Evolutionary conservation across 2,888 invertebrate species (phyloP), one percentile per base, ranked within the genome.

Genomic region (Drosophila barbarae): DNA sequence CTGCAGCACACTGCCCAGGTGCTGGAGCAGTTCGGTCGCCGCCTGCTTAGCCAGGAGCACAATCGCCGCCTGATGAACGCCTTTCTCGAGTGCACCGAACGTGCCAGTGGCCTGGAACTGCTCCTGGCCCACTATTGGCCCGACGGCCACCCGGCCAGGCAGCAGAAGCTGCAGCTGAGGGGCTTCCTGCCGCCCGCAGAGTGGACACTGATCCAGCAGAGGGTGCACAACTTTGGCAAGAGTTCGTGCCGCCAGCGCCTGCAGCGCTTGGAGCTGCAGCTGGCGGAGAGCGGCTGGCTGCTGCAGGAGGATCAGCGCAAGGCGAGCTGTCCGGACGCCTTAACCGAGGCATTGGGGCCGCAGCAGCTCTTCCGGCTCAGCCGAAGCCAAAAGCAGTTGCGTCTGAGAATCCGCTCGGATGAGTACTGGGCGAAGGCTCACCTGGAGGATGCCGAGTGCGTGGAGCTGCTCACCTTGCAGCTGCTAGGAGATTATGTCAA

Each of bases 221-320:
- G 89, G n/a, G 87, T 90, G 30, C 79, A 87, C 9, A 90, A 89
- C 35, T 89, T 89, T 58, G 90, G 89, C 13, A 87, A 88, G 50
- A 71, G 72, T 4, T 69, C 74, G 6, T 88, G 88, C 44, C 88
- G 89, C 15, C 77, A 74, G 46, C 84, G 86, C 3, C 69, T 87
- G 28, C 86, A 88, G 69, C 83, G 86, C 0, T 54, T 90, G 34
- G 76, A 85, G 21, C 36, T 87, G 34, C 89, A 89, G 70, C 73
- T 74, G 73, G 34, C 35, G 63, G 7, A 84, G 74, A 55, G 74
- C 63, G 5, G 60, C 7, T 67, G 84, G 67, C 56, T 89, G 23
- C 55, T 75, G 6, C 18, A 63, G 21, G 56, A 72, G 28, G n/a
- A 61, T 0, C 71, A 75, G 35, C 56, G 64, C 0, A 0, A 38